A percentile compares a stretch with the other conserved stretches of the same genome.
phyloP scores from a whole-genome alignment of 2,797 vertebrate genomes.

The Macroramphosus scolopax region DNA sequence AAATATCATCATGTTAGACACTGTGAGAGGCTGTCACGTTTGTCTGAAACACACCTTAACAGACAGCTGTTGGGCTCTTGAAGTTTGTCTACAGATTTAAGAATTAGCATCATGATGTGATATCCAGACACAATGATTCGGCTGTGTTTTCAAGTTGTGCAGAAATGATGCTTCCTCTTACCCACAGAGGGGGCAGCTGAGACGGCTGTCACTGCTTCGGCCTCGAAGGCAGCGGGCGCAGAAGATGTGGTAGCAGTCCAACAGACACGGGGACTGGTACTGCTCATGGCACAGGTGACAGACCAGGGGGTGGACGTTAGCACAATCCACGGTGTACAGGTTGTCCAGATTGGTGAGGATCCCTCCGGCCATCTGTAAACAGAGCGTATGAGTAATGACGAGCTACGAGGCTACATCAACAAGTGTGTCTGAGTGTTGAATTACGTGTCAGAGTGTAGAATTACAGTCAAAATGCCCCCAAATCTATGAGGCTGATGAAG shows the following conservation, averaged over 20 bases:
- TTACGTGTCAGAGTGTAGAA: background rate
- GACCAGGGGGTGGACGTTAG: constrained; percentile 84
- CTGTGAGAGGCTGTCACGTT: background rate
- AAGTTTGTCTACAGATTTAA: background rate
- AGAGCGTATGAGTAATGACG: constrained; percentile 8
- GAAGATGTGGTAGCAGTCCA: constrained; percentile 94
- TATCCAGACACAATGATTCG: background rate
- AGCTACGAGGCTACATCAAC: constrained; percentile 3
- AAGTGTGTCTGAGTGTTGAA: background rate
- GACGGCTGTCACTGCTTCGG: constrained; percentile 77
- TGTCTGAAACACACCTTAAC: too few species aligned
- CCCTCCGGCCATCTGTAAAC: constrained; percentile 82
- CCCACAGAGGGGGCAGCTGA: constrained; percentile 89
- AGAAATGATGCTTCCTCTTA: constrained; percentile 74
- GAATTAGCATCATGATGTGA: background rate
- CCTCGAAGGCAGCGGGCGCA: constrained; percentile 87
- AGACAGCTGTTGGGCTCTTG: too few species aligned
- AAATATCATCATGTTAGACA: background rate
- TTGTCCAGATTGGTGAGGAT: constrained; percentile 81
- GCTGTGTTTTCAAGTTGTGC: background rate
- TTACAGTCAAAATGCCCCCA: constrained; percentile 1
- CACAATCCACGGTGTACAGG: constrained; percentile 77
- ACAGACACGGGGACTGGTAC: constrained; percentile 86
- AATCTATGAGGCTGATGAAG: constrained; percentile 2
- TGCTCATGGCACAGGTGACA: constrained; percentile 89